Evolutionary conservation across 1,140 invertebrate species (phyloP).

Genomic region (Procambarus clarkii): DNA sequence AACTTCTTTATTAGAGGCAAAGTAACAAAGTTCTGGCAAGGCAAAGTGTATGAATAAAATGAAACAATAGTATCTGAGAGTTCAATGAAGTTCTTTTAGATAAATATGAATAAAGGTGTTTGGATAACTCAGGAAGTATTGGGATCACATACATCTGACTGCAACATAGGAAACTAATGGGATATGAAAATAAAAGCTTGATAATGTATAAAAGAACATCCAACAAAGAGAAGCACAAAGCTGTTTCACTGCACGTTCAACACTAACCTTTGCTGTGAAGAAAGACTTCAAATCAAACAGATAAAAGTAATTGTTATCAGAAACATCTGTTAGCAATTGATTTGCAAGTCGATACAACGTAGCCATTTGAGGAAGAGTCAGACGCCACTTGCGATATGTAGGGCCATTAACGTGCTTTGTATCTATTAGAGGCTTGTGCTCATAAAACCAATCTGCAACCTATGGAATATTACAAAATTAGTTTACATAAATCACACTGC

Average conservation of each 20-base stretch:
- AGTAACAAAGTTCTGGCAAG: too few relatives aligned
- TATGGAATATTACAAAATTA: slow-evolving; percentile 19
- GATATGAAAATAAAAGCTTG: too few relatives aligned
- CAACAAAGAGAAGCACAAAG: too few relatives aligned
- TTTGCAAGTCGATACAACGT: slow-evolving; percentile 98
- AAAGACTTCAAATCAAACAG: slow-evolving; percentile 99
- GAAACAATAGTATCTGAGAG: too few relatives aligned
- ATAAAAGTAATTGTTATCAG: slow-evolving; percentile 99
- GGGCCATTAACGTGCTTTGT: slow-evolving; percentile 96
- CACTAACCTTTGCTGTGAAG: slow-evolving; percentile 92
- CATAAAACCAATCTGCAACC: slow-evolving; percentile 96
- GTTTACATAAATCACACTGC: background rate
- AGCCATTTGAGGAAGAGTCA: slow-evolving; percentile 96
- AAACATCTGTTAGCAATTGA: slow-evolving; percentile 97
- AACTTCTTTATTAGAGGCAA: too few relatives aligned
- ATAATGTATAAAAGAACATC: too few relatives aligned
- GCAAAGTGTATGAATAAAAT: too few relatives aligned
- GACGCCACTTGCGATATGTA: slow-evolving; percentile 97
- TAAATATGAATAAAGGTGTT: too few relatives aligned
- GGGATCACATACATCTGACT: too few relatives aligned
- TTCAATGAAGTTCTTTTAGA: too few relatives aligned
- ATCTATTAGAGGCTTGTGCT: slow-evolving; percentile 96
- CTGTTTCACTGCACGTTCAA: background rate
- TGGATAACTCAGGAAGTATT: too few relatives aligned
- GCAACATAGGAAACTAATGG: too few relatives aligned